Evolutionary conservation across 2,113 vertebrate genomes (phyloP).

Genomic region (Oncorhynchus keta): DNA sequence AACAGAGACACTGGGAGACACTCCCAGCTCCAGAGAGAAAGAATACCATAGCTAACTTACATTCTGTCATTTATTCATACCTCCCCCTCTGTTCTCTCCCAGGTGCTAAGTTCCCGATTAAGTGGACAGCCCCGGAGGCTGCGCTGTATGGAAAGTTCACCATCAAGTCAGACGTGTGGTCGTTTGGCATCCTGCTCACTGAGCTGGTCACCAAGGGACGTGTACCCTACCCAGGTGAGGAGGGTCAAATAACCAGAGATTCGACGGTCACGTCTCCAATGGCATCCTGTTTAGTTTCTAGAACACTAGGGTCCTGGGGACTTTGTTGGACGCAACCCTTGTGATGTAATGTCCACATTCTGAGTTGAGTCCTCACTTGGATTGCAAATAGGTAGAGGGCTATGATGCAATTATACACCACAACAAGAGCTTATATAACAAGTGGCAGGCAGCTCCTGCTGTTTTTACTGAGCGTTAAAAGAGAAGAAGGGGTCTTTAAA

Average conservation of each 20-base stretch:
- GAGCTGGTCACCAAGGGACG: constrained; percentile 97
- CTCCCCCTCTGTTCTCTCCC: constrained; percentile 19
- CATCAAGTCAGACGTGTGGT: constrained; percentile 98
- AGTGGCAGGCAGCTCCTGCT: constrained; percentile 17
- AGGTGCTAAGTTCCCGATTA: constrained; percentile 98
- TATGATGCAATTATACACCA: too few relatives aligned
- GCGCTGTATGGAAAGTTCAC: constrained; percentile 96
- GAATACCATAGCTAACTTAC: background rate
- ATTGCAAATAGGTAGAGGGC: background rate
- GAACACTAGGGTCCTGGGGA: too few relatives aligned
- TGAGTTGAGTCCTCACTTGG: too few relatives aligned
- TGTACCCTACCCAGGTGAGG: constrained; percentile 96
- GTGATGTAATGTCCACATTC: too few relatives aligned
- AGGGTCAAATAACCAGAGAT: background rate
- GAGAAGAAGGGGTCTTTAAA: constrained; percentile 18
- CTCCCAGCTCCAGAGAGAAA: background rate
- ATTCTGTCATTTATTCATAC: background rate
- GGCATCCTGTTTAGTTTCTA: too few relatives aligned
- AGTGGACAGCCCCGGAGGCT: constrained; percentile 96
- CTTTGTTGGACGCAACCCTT: too few relatives aligned
- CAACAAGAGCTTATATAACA: constrained; percentile 4
- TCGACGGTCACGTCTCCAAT: too few relatives aligned
- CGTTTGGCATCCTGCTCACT: constrained; percentile 94
- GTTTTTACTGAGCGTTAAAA: constrained; percentile 8
- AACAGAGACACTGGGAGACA: background rate